These are phyloP conservation scores for Penelope pileata DNA, from an alignment of 2,113 vertebrate genomes.

Conservation along the genomic window DNA sequence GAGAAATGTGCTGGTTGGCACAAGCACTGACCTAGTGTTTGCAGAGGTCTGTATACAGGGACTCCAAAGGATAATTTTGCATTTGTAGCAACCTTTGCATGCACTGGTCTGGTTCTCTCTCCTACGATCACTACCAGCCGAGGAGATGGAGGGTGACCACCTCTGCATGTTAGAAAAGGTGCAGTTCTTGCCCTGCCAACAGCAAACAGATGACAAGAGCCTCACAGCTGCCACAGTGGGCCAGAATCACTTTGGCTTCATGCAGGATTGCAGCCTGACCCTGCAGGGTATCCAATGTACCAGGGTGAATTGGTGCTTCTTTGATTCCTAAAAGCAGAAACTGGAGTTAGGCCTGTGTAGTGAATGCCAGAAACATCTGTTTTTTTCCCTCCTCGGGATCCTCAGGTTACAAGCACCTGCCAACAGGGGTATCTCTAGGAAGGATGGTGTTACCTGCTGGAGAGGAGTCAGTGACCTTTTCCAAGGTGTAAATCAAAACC, in stretches of 20 bases:
- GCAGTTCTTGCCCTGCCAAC: neutral
- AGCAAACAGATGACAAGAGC: neutral
- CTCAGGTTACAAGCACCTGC: neutral
- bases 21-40: neutral
- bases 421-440: neutral
- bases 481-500: neutral
- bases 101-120: neutral
- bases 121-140: neutral
- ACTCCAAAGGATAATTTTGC: neutral
- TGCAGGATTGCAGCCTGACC: neutral
- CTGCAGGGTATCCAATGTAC: neutral
- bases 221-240: neutral
- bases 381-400: neutral
- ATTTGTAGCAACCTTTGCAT: neutral
- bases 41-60: neutral
- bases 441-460: neutral
- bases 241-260: neutral
- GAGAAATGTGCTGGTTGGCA: neutral
- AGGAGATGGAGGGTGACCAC: neutral
- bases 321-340: neutral
- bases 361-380: neutral
- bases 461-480: neutral
- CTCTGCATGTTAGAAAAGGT: neutral
- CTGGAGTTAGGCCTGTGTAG: neutral
- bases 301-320: neutral